These are phyloP conservation scores for Macquaria australasica DNA, from an alignment of 2,113 vertebrate species.

Conservation along the genomic window DNA sequence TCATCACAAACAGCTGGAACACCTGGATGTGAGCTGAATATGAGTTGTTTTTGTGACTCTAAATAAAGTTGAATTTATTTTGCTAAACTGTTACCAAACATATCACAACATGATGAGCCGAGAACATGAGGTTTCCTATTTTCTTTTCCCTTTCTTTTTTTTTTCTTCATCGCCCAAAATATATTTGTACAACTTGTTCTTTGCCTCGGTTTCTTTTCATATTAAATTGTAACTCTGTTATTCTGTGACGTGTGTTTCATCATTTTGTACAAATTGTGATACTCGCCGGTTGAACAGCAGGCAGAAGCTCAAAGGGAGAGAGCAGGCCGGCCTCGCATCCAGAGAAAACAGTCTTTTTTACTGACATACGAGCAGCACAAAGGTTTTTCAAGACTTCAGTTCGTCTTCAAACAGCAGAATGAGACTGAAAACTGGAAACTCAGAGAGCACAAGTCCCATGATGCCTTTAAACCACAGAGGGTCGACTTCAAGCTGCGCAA, in stretches of 20 bases:
- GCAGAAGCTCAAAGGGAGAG: slow-evolving; percentile 44
- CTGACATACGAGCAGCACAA: slow-evolving; percentile 10
- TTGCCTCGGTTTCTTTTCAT: slow-evolving; percentile 16
- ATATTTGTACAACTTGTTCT: neutral
- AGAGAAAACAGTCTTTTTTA: slow-evolving; percentile 11
- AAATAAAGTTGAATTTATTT: slow-evolving; percentile 8
- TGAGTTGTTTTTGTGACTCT: neutral
- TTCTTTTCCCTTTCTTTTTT: neutral
- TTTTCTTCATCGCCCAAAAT: neutral
- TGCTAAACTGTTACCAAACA: neutral
- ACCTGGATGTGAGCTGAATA: slow-evolving; percentile 8
- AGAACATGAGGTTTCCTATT: neutral
- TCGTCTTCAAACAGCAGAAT: slow-evolving; percentile 35
- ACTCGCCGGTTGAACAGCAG: slow-evolving; percentile 35
- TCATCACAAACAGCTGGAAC: neutral
- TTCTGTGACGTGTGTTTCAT: slow-evolving; percentile 37
- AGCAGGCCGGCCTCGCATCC: neutral
- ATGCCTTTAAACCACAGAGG: slow-evolving; percentile 7
- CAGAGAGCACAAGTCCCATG: slow-evolving; percentile 22
- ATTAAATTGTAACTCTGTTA: slow-evolving; percentile 36
- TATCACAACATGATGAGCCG: neutral
- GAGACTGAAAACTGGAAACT: slow-evolving; percentile 19
- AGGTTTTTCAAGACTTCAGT: slow-evolving; percentile 22
- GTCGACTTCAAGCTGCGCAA: neutral
- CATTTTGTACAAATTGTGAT: slow-evolving; percentile 39